phyloP scores from a whole-genome alignment of 2,797 vertebrate species.

The Hapalemur alaotrensis region DNA sequence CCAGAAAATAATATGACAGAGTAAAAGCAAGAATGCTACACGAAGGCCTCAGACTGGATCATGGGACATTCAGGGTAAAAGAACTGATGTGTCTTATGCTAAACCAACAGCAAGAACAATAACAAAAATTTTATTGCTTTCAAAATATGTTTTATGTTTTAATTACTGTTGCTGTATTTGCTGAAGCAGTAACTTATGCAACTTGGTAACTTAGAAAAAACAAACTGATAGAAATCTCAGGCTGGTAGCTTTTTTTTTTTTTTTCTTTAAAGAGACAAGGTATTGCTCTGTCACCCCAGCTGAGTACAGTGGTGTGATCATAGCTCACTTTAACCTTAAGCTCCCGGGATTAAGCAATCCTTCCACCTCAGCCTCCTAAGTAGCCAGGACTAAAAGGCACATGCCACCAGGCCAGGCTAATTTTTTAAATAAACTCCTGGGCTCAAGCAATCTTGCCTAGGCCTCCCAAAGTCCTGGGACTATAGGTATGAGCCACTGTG shows the following conservation, averaged over 20 bases:
- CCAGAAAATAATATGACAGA: neutral
- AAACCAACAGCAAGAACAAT: neutral
- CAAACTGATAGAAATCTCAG: neutral
- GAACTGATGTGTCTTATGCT: neutral
- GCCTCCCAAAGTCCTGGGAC: no score
- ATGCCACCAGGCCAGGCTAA: no score
- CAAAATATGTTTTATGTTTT: neutral
- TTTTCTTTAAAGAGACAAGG: neutral
- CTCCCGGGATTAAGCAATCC: no score
- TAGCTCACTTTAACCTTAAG: no score
- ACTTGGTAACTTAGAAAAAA: constrained; percentile 16
- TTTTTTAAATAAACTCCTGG: no score
- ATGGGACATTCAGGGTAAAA: neutral
- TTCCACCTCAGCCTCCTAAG: no score
- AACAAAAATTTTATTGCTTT: neutral
- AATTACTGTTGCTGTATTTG: neutral
- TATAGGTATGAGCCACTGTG: no score
- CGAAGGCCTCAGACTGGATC: neutral
- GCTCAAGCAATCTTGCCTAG: no score
- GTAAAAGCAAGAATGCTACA: neutral
- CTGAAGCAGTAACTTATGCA: neutral
- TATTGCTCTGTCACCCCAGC: neutral
- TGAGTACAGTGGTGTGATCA: neutral
- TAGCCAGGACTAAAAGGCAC: no score
- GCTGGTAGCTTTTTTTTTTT: neutral